phyloP scores from a whole-genome alignment of 2,888 invertebrate species.

The Drosophila fungiperda region DNA sequence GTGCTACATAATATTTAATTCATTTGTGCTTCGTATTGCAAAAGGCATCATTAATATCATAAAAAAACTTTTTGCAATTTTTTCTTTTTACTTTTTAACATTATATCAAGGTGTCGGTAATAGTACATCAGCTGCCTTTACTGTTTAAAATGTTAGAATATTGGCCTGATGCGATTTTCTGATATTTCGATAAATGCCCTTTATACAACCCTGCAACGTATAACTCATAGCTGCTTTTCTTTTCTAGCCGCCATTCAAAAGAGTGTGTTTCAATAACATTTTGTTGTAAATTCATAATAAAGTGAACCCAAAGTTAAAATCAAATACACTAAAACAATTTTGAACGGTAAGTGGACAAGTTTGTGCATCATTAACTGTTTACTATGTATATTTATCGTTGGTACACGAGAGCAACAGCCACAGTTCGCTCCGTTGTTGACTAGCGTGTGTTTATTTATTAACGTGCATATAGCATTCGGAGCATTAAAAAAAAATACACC shows the following conservation, averaged over 20 bases:
- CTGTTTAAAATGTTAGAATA: neutral
- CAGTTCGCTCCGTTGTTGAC: slow-evolving; percentile 44
- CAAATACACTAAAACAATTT: slow-evolving; percentile 23
- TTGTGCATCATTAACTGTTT: neutral
- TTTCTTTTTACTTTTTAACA: neutral
- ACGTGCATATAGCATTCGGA: slow-evolving; percentile 18
- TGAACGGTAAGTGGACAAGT: slow-evolving; percentile 55
- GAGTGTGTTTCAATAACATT: slow-evolving; percentile 60
- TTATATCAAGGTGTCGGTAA: neutral
- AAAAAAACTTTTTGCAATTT: neutral
- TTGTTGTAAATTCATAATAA: slow-evolving; percentile 56
- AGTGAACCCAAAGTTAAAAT: slow-evolving; percentile 27
- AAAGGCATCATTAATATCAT: neutral
- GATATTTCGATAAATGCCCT: slow-evolving; percentile 30
- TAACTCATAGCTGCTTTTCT: slow-evolving; percentile 57
- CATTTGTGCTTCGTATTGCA: neutral
- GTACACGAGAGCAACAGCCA: slow-evolving; percentile 26
- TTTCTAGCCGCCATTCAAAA: slow-evolving; percentile 74
- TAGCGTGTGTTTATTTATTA: slow-evolving; percentile 63
- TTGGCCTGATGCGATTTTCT: slow-evolving; percentile 1
- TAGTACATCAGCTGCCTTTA: neutral
- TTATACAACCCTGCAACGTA: slow-evolving; percentile 47
- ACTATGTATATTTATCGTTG: slow-evolving; percentile 7
- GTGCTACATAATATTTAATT: neutral
- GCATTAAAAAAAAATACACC: neutral